These are phyloP conservation scores for Bubalus kerabau DNA, from an alignment of 2,113 vertebrate genomes.

Conservation along the genomic window DNA sequence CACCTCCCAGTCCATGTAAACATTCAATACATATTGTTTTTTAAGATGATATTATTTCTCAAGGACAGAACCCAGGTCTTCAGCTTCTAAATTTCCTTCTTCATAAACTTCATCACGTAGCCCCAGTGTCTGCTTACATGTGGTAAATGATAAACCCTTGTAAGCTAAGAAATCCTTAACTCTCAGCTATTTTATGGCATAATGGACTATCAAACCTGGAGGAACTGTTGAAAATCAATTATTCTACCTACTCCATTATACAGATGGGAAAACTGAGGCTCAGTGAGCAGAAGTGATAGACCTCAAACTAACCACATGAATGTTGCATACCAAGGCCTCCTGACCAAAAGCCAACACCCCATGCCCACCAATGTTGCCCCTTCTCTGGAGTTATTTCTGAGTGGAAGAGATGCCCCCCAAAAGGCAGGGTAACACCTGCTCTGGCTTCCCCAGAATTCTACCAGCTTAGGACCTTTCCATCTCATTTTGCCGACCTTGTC, in stretches of 20 bases:
- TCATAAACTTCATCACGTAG: neutral
- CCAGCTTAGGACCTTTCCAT: neutral
- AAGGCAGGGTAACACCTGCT: neutral
- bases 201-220: neutral
- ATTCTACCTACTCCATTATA: neutral
- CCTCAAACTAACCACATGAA: neutral
- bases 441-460: neutral
- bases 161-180: neutral
- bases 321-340: neutral
- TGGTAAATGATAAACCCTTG: neutral
- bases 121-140: neutral
- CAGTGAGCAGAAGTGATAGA: neutral
- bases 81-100: neutral
- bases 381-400: conserved; percentile 16
- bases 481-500: neutral
- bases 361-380: neutral
- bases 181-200: neutral
- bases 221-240: neutral
- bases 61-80: neutral
- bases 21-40: neutral
- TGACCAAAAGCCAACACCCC: neutral
- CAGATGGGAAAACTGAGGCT: neutral
- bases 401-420: neutral
- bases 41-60: conserved; percentile 6
- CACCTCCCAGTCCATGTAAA: neutral